Evolutionary conservation across 1,140 invertebrate genomes (phyloP).

Genomic region (Antheraea pernyi): DNA sequence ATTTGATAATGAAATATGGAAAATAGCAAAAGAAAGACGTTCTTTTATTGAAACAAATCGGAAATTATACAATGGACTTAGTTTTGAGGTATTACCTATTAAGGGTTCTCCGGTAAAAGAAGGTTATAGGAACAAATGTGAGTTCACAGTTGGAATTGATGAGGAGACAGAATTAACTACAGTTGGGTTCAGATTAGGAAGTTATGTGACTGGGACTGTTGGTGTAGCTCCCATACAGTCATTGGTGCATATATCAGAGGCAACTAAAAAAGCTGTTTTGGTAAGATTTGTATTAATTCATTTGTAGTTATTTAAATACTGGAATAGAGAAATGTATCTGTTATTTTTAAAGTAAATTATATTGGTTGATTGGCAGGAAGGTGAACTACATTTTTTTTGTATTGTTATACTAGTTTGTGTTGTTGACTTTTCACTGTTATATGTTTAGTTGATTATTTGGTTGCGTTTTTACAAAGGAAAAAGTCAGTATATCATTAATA

Average conservation of each 20-base stretch:
- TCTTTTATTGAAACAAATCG: conserved; percentile 81
- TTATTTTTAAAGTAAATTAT: neutral
- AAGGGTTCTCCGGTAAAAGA: conserved; percentile 79
- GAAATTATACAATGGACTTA: conserved; percentile 55
- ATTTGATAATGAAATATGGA: conserved; percentile 82
- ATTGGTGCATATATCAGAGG: conserved; percentile 88
- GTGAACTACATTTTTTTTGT: too few relatives aligned
- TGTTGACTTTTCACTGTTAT: too few relatives aligned
- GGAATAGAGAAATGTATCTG: neutral
- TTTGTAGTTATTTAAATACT: too few relatives aligned
- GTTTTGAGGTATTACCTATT: conserved; percentile 78
- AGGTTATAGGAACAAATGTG: conserved; percentile 98
- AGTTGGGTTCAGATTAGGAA: conserved; percentile 93
- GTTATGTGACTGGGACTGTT: conserved; percentile 91
- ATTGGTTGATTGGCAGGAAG: too few relatives aligned
- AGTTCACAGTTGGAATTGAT: conserved; percentile 94
- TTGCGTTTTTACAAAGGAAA: too few relatives aligned
- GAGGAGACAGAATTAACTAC: conserved; percentile 84
- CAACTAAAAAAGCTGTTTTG: conserved; percentile 89
- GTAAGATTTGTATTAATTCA: conserved; percentile 43
- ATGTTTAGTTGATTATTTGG: too few relatives aligned
- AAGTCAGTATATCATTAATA: too few relatives aligned
- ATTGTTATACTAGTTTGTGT: too few relatives aligned
- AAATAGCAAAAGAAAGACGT: conserved; percentile 80
- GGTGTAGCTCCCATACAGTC: conserved; percentile 89